Percentiles rank a stretch among this genome's conserved stretches.
Conservation (phyloP, 2,797 vertebrate species). For the Tragelaphus oryx region DNA sequence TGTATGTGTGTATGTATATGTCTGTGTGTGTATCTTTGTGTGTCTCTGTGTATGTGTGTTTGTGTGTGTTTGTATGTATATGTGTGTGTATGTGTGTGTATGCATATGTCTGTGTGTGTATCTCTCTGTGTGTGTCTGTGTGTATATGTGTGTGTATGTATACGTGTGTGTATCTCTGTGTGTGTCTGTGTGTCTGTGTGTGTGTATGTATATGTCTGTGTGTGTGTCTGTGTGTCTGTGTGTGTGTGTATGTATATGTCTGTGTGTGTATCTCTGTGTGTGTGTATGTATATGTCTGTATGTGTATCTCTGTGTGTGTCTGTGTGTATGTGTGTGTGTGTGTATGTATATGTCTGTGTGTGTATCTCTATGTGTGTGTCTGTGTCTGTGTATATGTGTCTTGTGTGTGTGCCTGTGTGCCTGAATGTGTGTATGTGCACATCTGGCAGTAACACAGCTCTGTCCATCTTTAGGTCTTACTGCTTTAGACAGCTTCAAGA, state of each 20-base stretch:
- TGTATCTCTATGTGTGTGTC: not conserved
- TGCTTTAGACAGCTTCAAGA: not conserved
- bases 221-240: no score
- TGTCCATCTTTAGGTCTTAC: not conserved
- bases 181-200: accelerated
- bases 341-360: accelerated
- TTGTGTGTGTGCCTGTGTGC: not conserved
- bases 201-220: no score
- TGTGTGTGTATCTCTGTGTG: not conserved
- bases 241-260: accelerated
- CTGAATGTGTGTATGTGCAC: not conserved
- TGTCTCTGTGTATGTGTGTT: not conserved
- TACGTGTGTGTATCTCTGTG: not conserved
- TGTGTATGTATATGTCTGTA: not conserved
- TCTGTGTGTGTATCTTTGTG: accelerated
- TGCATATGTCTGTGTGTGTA: not conserved
- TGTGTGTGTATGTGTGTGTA: no score
- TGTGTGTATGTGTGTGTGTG: not conserved
- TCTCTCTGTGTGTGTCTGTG: not conserved
- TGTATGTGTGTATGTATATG: no score
- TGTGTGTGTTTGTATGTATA: not conserved
- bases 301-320: not conserved
- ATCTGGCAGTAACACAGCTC: not conserved
- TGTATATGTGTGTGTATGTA: not conserved
- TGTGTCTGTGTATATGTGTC: not conserved